Evolutionary conservation across 1,140 invertebrate species (phyloP), one percentile per base, ranked within the genome.

Genomic region (Matsumurasca onukii): DNA sequence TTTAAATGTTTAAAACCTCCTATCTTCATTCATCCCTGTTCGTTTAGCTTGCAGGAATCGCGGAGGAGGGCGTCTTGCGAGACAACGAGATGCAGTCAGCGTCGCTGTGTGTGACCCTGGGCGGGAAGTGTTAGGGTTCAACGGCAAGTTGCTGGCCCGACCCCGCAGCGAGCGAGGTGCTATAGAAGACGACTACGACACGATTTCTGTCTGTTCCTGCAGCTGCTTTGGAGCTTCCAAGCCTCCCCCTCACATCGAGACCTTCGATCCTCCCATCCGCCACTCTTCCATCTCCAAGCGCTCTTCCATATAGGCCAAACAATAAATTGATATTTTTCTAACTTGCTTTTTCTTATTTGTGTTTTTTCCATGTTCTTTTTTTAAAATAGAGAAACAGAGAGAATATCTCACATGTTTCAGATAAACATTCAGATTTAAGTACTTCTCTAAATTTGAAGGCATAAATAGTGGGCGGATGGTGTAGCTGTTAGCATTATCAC

Each of bases 71-170:
- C 74, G 80, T 86, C 39, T 75, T 86, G 34, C 89, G 90, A 71
- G 88, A 91, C 77, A 86, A 85, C 0, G 83, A 85, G 72, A 34
- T 59, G n/a, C 39, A 55, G 31, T n/a, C 59, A 29, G 39, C 63
- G 25, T 66, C 62, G 0, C 55, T 67, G 9, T 66, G 67, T n/a
- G 52, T 92, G 1, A 89, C 89, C 0, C 75, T 94, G 5, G 92
- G 94, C 64, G 92, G 91, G 92, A 94, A 76, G 86, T 93, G 12
- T 86, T 94, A 75, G 86, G 84, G 29, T 85, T 88, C 22, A 89
- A 86, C 74, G 88, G 86, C 0, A 89, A 87, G 74, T 75, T 87
- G 1, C 73, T 88, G 9, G 81, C 84, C 0, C 82, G 84, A 3
- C 86, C 86, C 72, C 80, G 81, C 29, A 82, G 67, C 1, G n/a